Percentiles rank a stretch among this genome's conserved stretches.
phyloP scores from a whole-genome alignment of 2,888 invertebrate genomes.

The Platynereis dumerilii region DNA sequence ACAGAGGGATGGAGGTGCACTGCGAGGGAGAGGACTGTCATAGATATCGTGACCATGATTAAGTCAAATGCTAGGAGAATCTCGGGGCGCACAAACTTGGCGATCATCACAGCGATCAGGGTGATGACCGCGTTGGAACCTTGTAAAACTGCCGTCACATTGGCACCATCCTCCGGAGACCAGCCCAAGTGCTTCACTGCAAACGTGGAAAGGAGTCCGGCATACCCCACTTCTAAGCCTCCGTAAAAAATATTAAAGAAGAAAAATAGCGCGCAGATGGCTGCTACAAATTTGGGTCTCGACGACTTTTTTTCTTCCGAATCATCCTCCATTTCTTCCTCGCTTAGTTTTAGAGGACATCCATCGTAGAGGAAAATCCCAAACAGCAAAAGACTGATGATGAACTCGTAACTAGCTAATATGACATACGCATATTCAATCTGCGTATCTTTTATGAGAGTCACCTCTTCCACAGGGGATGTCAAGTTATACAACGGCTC shows the following conservation, averaged over 20 bases:
- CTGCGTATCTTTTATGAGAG: conserved; percentile 29
- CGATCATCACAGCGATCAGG: conserved; percentile 57
- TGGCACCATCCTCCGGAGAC: conserved; percentile 54
- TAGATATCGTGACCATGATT: conserved; percentile 50
- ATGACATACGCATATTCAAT: conserved; percentile 62
- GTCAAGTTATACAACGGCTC: not conserved
- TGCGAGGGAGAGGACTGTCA: conserved; percentile 51
- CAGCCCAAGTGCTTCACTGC: conserved; percentile 55
- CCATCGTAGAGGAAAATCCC: conserved; percentile 12
- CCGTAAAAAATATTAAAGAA: conserved; percentile 61
- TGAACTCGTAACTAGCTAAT: conserved; percentile 38
- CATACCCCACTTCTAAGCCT: conserved; percentile 64
- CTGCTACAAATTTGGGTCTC: conserved; percentile 9
- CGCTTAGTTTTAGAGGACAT: not conserved
- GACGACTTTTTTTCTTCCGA: not conserved
- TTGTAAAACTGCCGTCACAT: conserved; percentile 53
- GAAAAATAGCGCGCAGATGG: conserved; percentile 54
- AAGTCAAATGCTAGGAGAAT: conserved; percentile 60
- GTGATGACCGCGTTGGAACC: conserved; percentile 28
- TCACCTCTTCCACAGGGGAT: not conserved
- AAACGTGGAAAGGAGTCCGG: conserved; percentile 62
- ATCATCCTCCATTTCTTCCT: conserved; percentile 4
- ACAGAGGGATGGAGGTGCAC: conserved; percentile 46
- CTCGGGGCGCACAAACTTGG: conserved; percentile 57
- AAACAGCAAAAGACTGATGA: conserved; percentile 14